These are phyloP conservation scores for Tiphia femorata DNA, from an alignment of 2,888 invertebrate species.

Conservation along the genomic window DNA sequence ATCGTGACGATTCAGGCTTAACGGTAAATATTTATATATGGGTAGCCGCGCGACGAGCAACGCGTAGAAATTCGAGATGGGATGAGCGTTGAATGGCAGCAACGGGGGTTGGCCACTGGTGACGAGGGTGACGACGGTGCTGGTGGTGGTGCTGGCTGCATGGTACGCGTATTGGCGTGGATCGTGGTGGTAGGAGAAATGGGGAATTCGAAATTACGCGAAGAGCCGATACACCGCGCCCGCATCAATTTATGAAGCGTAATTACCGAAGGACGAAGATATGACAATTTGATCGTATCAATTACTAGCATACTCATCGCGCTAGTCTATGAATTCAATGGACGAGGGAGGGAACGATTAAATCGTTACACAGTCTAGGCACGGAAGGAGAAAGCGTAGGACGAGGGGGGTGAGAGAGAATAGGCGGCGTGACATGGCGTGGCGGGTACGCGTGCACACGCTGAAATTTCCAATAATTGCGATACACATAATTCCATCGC, in stretches of 20 bases:
- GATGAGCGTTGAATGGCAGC: too few relatives aligned
- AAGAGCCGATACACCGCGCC: not conserved
- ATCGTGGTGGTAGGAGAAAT: not conserved
- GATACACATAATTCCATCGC: not conserved
- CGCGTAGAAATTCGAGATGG: too few relatives aligned
- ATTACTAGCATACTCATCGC: constrained; percentile 5
- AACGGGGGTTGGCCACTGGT: too few relatives aligned
- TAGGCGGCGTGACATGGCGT: not conserved
- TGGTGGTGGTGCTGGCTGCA: too few relatives aligned
- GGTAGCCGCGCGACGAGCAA: too few relatives aligned
- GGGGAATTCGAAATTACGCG: too few relatives aligned
- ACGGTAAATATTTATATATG: too few relatives aligned
- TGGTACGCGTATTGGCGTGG: not conserved
- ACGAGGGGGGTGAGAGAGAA: not conserved
- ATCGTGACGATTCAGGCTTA: too few relatives aligned
- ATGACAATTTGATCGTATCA: constrained; percentile 4
- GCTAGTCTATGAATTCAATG: constrained; percentile 1
- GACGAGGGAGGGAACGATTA: not conserved
- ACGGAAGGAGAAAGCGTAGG: not conserved
- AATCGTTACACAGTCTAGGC: not conserved
- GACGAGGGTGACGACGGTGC: too few relatives aligned
- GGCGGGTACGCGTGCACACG: not conserved
- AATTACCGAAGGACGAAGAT: not conserved
- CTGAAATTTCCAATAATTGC: not conserved
- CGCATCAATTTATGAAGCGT: constrained; percentile 3